Evolutionary conservation across 2,888 invertebrate genomes (phyloP), one percentile per base, ranked within the genome.

Genomic region (Aphidius colemani): DNA sequence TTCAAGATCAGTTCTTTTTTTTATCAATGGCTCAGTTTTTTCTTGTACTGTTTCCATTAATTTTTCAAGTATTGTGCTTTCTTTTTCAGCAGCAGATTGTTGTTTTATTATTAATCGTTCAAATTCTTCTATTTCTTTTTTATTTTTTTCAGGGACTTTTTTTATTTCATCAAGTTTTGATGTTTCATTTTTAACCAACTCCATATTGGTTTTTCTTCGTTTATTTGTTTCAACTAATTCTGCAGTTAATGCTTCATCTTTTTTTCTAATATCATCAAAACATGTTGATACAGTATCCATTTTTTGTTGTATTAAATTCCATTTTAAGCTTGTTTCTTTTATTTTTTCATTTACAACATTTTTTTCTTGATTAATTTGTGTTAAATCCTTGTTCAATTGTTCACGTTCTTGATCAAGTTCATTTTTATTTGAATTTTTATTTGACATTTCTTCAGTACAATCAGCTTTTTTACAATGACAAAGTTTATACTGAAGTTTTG

Each of bases 151-250:
- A 0, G 96, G 96, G 7, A 90, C 79, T 65, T 84, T 85, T 67
- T 85, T 79, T 18, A 90, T 77, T 55, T 89, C 88, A 51, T 86
- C 88, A 2, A 95, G 84, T 78, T 93, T 89, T 11, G 84, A 84
- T 70, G 85, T 87, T 77, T 91, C 89, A 8, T 69, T 73, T 67
- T 84, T 89, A 2, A 93, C 79, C 11, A 88, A 85, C 56, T 88
- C 87, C 67, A 90, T 89, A 40, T 90, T 86, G 75, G 91, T 90
- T 78, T 93, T 94, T 67, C 90, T 86, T 69, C 90, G 89, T 71
- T 89, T 90, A 72, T 90, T 93, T 0, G 86, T 85, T 69, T 89
- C 88, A 0, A 87, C 85, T 76, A 89, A 86, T 60, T 90, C 90
- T 1, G 89, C 89, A 73, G 88, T 87, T 0, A 88, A 81, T 5